Conservation (phyloP, 2,888 invertebrate genomes). For the Apamea epomidion region DNA sequence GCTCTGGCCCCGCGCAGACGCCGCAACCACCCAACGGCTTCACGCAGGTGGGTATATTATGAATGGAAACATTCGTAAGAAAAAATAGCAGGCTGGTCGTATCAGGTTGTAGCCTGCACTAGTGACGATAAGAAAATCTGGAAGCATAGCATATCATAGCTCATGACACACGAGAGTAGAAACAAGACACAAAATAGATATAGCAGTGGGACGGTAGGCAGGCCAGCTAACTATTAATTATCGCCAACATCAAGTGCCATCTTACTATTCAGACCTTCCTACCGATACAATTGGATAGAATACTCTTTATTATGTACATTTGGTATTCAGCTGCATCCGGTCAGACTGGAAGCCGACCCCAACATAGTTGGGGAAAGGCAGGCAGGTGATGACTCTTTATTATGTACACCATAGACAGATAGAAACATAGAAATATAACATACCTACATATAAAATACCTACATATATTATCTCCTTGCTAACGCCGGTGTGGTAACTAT, state of each 20-base stretch:
- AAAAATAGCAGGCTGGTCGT: background rate
- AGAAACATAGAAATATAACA: background rate
- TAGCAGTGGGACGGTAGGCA: background rate
- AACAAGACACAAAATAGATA: background rate
- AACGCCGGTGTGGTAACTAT: background rate
- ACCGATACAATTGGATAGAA: background rate
- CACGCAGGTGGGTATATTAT: slow-evolving; percentile 76
- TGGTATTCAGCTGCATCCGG: too few species aligned
- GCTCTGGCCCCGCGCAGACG: slow-evolving; percentile 72
- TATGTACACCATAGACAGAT: too few species aligned
- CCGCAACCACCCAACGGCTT: slow-evolving; percentile 75
- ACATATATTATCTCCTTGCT: background rate
- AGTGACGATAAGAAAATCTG: background rate
- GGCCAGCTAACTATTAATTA: background rate
- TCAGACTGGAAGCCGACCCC: too few species aligned
- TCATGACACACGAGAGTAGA: background rate
- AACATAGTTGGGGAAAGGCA: too few species aligned
- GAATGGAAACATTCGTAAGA: background rate
- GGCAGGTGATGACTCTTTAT: too few species aligned
- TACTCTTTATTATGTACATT: background rate
- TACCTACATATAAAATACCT: background rate
- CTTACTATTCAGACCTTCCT: background rate
- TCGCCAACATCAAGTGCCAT: background rate
- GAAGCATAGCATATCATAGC: background rate
- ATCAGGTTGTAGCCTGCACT: background rate